phyloP scores from a whole-genome alignment of 2,797 vertebrate genomes.

The Chloroceryle inda region DNA sequence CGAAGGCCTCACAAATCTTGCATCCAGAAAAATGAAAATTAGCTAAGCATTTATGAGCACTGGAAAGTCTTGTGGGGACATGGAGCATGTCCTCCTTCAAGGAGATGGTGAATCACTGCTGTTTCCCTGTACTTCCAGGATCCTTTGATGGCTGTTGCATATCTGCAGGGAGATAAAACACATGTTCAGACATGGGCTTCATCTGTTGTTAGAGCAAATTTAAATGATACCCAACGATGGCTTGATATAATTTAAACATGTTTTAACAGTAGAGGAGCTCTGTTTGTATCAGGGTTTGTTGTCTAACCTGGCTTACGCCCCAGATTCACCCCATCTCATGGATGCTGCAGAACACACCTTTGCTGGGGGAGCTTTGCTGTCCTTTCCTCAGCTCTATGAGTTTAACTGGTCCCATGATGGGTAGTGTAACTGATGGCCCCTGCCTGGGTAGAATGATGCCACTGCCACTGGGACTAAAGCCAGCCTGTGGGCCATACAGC shows the following conservation, averaged over 20 bases:
- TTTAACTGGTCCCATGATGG: background rate
- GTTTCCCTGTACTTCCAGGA: background rate
- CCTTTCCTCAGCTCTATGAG: background rate
- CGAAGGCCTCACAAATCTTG: background rate
- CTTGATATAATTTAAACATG: background rate
- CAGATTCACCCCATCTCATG: background rate
- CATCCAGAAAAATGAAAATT: background rate
- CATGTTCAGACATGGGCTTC: background rate
- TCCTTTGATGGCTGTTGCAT: background rate
- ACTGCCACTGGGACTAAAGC: background rate
- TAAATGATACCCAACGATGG: background rate
- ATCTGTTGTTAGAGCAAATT: background rate
- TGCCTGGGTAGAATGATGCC: background rate
- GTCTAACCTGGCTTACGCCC: accelerated
- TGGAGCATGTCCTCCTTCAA: accelerated
- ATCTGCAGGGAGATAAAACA: background rate
- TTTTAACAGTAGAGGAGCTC: background rate
- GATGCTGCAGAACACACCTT: background rate
- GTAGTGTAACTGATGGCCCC: background rate
- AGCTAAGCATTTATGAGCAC: background rate
- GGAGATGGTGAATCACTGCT: background rate
- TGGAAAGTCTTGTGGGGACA: background rate
- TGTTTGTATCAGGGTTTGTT: background rate
- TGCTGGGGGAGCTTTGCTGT: background rate
- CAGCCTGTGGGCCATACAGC: background rate